phyloP scores from a whole-genome alignment of 2,113 vertebrate species.

The Macquaria australasica region DNA sequence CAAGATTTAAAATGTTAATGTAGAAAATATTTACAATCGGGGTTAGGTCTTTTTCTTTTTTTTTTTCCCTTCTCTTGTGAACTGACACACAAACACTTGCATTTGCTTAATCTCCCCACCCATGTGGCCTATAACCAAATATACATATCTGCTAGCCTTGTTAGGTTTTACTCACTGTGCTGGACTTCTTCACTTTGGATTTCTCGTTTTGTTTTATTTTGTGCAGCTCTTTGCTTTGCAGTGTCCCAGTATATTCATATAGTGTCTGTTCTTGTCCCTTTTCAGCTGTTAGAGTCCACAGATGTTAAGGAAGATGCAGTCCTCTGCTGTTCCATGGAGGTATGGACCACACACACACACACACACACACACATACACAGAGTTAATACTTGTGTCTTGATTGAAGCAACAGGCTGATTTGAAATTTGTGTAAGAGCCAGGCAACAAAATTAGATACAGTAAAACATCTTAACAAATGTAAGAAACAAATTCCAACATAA shows the following conservation, averaged over 20 bases:
- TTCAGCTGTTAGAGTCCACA: constrained; percentile 93
- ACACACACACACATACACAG: constrained; percentile 1
- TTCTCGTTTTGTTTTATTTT: constrained; percentile 4
- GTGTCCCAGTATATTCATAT: constrained; percentile 19
- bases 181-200: constrained; percentile 5
- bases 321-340: constrained; percentile 99
- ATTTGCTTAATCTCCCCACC: constrained; percentile 51
- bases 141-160: too few relatives aligned
- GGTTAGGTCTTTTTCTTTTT: constrained; percentile 32
- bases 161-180: too few relatives aligned
- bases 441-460: not conserved
- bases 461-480: not conserved
- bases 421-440: not conserved
- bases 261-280: constrained; percentile 51
- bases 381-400: not conserved
- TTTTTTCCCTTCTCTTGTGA: constrained; percentile 29
- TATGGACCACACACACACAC: constrained; percentile 71
- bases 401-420: not conserved
- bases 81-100: constrained; percentile 52
- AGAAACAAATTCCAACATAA: not conserved
- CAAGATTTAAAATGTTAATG: constrained; percentile 64
- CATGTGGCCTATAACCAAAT: not conserved
- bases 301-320: constrained; percentile 98
- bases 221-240: constrained; percentile 4
- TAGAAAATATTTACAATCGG: constrained; percentile 62